Percentiles rank a stretch among this genome's conserved stretches.
These are phyloP conservation scores for Dermochelys coriacea DNA, from an alignment of 2,797 vertebrate genomes.

Conservation along the genomic window DNA sequence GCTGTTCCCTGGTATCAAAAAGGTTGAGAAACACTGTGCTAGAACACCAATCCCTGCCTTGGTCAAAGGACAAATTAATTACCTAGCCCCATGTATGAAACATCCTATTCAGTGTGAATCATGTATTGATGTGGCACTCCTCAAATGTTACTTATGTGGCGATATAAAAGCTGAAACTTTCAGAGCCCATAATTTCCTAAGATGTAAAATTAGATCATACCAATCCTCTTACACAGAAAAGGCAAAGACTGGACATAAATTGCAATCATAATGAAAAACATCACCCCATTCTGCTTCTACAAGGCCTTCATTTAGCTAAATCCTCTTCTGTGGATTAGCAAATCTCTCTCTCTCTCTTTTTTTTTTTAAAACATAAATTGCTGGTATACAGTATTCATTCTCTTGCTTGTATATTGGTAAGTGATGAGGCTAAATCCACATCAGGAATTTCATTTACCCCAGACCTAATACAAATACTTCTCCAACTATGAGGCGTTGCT, in stretches of 20 bases:
- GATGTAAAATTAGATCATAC: not conserved
- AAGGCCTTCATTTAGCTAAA: slow-evolving; percentile 51
- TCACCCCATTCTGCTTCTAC: slow-evolving; percentile 40
- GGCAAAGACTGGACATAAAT: slow-evolving; percentile 45
- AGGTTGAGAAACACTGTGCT: not conserved
- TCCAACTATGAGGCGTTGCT: not conserved
- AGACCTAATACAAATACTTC: slow-evolving; percentile 22
- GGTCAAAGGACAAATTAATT: slow-evolving; percentile 9
- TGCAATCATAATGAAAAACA: slow-evolving; percentile 61
- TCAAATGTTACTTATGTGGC: not conserved
- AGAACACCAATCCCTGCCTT: not conserved
- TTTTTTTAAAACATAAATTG: not conserved
- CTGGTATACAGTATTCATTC: slow-evolving; percentile 50
- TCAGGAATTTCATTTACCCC: slow-evolving; percentile 46
- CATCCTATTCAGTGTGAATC: not conserved
- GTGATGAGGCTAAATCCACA: slow-evolving; percentile 36
- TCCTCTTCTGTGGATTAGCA: slow-evolving; percentile 52
- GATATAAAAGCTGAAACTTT: not conserved
- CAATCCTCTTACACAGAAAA: slow-evolving; percentile 42
- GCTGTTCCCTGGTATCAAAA: not conserved
- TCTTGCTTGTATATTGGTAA: slow-evolving; percentile 42
- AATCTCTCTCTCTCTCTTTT: slow-evolving; percentile 8
- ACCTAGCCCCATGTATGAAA: not conserved
- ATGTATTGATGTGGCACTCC: not conserved
- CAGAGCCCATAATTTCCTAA: not conserved